A percentile compares a stretch with the other conserved stretches of the same genome.
phyloP scores from a whole-genome alignment of 2,888 invertebrate genomes.

The Erynnis tages region DNA sequence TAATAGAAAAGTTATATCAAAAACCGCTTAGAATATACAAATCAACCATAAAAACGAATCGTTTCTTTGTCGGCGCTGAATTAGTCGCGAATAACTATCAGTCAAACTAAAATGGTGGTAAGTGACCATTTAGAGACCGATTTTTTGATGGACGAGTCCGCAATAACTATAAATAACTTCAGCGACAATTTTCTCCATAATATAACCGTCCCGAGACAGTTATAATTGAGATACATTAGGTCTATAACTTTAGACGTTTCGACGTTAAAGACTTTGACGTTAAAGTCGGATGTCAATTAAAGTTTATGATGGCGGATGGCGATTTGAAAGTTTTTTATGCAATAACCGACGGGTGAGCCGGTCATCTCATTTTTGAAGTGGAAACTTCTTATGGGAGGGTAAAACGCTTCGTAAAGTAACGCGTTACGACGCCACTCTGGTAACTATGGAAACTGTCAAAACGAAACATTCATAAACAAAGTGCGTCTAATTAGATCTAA shows the following conservation, averaged over 20 bases:
- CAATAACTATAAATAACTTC: constrained; percentile 8
- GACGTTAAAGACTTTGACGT: neutral
- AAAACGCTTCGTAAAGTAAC: no score
- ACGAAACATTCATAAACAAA: no score
- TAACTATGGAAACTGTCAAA: no score
- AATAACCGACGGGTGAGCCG: no score
- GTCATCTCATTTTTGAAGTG: no score
- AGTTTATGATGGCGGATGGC: neutral
- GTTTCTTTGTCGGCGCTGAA: no score
- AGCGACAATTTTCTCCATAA: neutral
- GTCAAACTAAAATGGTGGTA: neutral
- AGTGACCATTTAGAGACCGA: neutral
- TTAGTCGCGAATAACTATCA: neutral
- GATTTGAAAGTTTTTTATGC: no score
- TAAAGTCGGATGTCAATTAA: constrained; percentile 1
- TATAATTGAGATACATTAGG: constrained; percentile 13
- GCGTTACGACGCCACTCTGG: no score
- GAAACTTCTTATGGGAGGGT: no score
- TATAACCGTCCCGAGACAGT: constrained; percentile 5
- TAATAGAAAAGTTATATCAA: no score
- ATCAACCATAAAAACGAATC: neutral
- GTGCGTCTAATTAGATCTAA: no score
- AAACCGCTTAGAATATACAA: no score
- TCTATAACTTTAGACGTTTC: neutral
- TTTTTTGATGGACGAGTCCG: neutral